A percentile compares a stretch with the other conserved stretches of the same genome.
Evolutionary conservation across 2,113 vertebrate species (phyloP).

Genomic region (Thryonomys swinderianus): DNA sequence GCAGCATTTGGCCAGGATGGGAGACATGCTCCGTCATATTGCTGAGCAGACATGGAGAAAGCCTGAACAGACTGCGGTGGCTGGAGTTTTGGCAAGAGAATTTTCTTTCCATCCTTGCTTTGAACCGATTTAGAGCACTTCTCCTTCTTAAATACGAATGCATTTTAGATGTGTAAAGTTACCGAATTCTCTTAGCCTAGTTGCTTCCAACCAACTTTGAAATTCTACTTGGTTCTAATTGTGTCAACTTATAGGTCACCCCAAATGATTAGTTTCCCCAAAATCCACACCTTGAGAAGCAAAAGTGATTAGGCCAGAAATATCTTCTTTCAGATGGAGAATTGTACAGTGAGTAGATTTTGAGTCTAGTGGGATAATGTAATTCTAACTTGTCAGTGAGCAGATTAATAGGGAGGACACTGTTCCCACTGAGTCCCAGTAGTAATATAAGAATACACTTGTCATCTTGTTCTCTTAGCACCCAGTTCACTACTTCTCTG

Average conservation of each 20-base stretch:
- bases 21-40: not conserved
- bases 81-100: slow-evolving; percentile 52
- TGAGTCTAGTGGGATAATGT: not conserved
- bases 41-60: not conserved
- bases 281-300: not conserved
- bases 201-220: slow-evolving; percentile 43
- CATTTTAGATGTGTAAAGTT: slow-evolving; percentile 58
- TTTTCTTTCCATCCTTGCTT: slow-evolving; percentile 66
- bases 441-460: not conserved
- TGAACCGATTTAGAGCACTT: slow-evolving; percentile 60
- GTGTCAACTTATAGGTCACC: not conserved
- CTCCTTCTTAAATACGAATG: slow-evolving; percentile 60
- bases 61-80: slow-evolving; percentile 28
- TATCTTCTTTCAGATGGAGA: not conserved
- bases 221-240: slow-evolving; percentile 19
- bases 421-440: not conserved
- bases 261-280: not conserved
- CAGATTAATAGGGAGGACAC: not conserved
- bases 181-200: slow-evolving; percentile 32
- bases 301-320: not conserved
- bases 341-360: not conserved
- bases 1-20: not conserved
- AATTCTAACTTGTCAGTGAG: not conserved
- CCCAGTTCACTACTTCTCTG: not conserved
- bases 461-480: not conserved